Conservation (phyloP, 2,888 invertebrate species). For the Pelosia muscerda region DNA sequence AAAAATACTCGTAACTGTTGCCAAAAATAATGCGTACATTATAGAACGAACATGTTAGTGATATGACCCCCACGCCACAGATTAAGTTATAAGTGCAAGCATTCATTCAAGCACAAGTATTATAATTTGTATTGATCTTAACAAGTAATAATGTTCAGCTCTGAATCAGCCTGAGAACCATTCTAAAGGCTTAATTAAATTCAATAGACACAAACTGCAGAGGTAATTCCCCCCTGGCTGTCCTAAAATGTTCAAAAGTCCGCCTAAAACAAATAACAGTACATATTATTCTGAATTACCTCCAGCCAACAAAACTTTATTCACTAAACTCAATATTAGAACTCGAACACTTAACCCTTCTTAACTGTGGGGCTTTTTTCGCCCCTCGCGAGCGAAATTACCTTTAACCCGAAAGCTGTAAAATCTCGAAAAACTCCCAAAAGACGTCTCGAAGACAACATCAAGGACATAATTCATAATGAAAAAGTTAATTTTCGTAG, state of each 20-base stretch:
- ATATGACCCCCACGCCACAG: slow-evolving; percentile 40
- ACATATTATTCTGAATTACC: slow-evolving; percentile 46
- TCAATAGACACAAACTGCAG: slow-evolving; percentile 8
- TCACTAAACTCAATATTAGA: slow-evolving; percentile 49
- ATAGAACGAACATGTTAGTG: slow-evolving; percentile 28
- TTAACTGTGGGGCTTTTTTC: slow-evolving; percentile 53
- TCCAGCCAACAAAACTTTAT: slow-evolving; percentile 48
- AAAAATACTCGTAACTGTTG: background rate
- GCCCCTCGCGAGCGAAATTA: slow-evolving; percentile 59
- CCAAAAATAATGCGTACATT: slow-evolving; percentile 25
- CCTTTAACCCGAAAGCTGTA: slow-evolving; percentile 63
- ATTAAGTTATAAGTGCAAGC: slow-evolving; percentile 45
- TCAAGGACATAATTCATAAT: slow-evolving; percentile 85
- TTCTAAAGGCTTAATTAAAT: slow-evolving; percentile 26
- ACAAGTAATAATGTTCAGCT: slow-evolving; percentile 31
- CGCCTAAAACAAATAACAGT: slow-evolving; percentile 30
- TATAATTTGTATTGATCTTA: slow-evolving; percentile 47
- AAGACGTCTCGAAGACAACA: slow-evolving; percentile 78
- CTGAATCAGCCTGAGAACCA: slow-evolving; percentile 44
- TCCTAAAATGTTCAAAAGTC: slow-evolving; percentile 13
- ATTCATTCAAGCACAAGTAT: slow-evolving; percentile 32
- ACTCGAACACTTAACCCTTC: slow-evolving; percentile 67
- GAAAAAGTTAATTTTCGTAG: slow-evolving; percentile 86
- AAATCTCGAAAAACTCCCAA: slow-evolving; percentile 84
- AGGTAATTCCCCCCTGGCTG: slow-evolving; percentile 9